A percentile compares a stretch with the other conserved stretches of the same genome.
Evolutionary conservation across 2,113 vertebrate species (phyloP).

Genomic region (Strix aluco): DNA sequence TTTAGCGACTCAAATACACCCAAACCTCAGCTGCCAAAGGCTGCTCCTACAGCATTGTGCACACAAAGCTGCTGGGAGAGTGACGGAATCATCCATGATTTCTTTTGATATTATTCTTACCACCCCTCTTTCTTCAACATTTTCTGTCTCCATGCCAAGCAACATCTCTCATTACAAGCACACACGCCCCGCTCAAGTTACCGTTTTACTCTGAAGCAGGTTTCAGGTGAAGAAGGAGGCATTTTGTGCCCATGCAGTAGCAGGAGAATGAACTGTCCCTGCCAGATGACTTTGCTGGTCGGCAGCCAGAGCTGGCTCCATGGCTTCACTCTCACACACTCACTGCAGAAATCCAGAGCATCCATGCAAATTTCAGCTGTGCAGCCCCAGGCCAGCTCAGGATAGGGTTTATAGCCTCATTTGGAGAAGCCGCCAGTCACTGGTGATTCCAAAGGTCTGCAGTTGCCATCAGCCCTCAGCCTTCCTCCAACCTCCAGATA

Average conservation of each 20-base stretch:
- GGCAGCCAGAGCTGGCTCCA: neutral
- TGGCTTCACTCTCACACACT: neutral
- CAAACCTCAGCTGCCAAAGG: neutral
- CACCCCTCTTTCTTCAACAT: neutral
- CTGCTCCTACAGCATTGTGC: neutral
- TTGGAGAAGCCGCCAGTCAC: neutral
- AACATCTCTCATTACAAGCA: neutral
- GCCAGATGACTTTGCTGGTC: neutral
- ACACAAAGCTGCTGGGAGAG: neutral
- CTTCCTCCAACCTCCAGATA: neutral
- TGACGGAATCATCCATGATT: fast-evolving
- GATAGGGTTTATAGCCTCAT: neutral
- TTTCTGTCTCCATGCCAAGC: neutral
- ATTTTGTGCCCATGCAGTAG: neutral
- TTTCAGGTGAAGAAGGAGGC: neutral
- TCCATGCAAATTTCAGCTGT: neutral
- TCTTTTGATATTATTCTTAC: neutral
- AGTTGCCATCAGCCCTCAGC: neutral
- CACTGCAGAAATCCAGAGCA: neutral
- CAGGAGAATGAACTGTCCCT: neutral
- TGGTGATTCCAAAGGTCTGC: neutral
- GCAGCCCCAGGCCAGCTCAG: neutral
- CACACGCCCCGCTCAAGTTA: neutral
- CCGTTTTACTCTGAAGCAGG: neutral
- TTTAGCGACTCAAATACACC: neutral